Base-by-base conservation (phyloP, 2,797 vertebrate genomes). In the Sorex maritimensis region DNA sequence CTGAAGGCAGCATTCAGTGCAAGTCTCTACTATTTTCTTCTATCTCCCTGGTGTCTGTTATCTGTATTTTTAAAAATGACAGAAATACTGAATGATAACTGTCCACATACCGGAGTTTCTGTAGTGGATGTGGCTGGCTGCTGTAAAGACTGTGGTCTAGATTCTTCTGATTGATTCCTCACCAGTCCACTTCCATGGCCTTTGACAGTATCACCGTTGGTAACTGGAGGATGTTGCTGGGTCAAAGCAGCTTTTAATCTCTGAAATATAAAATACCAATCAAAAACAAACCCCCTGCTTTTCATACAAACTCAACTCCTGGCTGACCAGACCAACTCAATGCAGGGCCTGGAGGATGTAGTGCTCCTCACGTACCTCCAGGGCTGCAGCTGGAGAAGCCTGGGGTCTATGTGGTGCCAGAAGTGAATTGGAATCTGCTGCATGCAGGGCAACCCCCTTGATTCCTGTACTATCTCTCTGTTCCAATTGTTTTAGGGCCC, bases 41-140 rank as follows among this genome's bases (percentile, higher is more conserved):
- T 19, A 55, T 55, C 15, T 61, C 19, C 58, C 58, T 61, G 58
- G 52, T 19, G 58, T 61, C 2, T 65, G 1, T 67, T 46, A 81
- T 78, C 5, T 95, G 2, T 69, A 34, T 86, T 69, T 86, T 85
- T 30, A 77, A 90, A 28, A 52, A 72, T 72, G 44, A 90, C 30
- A 83, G 65, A n/a, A 91, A 7, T 75, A 21, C 9, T 63, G 6
- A 92, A 88, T 75, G 61, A 94, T 46, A 34, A 87, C 44, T 41
- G 44, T 17, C 85, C 58, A 97, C 99, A 96, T 98, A 99, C 99
- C 97, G 99, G 99, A 65, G 99, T 99, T 98, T 99, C 99, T 94
- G 99, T 99, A 93, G 99, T 99, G 93, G 99, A 99, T 65, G 99
- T 99, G 96, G 99, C 99, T 72, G 99, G 99, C 94, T 99, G 99